Percentiles rank a stretch among this genome's conserved stretches.
Conservation (phyloP, 2,888 invertebrate genomes). For the Notodonta ziczac region DNA sequence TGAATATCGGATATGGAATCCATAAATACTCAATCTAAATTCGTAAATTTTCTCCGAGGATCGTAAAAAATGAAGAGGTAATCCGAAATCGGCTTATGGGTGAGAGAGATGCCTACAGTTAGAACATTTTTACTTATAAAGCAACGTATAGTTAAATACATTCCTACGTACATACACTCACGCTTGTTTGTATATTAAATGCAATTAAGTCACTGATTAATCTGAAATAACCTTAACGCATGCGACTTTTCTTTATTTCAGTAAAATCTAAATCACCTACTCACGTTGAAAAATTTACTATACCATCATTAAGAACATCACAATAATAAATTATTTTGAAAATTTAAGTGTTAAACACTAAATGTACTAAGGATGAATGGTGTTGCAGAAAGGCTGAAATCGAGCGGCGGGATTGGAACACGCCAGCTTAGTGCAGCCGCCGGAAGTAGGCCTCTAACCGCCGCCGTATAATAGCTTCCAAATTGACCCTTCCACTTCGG, state of each 20-base stretch:
- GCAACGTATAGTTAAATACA: too few species aligned
- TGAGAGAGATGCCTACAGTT: constrained; percentile 46
- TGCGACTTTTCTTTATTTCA: not conserved
- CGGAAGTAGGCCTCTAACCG: constrained; percentile 83
- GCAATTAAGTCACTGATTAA: too few species aligned
- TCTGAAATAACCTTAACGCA: too few species aligned
- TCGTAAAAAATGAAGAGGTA: constrained; percentile 69
- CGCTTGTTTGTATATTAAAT: too few species aligned
- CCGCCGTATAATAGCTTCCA: constrained; percentile 81
- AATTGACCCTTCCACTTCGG: constrained; percentile 78
- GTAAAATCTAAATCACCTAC: not conserved
- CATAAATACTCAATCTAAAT: constrained; percentile 78
- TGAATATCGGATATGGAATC: constrained; percentile 73
- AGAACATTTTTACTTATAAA: constrained; percentile 54
- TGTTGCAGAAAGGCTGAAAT: constrained; percentile 76
- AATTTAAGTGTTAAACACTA: constrained; percentile 43
- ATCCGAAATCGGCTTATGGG: constrained; percentile 67
- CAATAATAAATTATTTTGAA: too few species aligned
- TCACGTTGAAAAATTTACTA: too few species aligned
- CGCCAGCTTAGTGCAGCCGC: constrained; percentile 80
- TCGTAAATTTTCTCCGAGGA: constrained; percentile 68
- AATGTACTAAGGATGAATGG: constrained; percentile 62
- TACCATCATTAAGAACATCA: too few species aligned
- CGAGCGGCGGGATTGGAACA: constrained; percentile 77
- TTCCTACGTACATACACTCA: too few species aligned